Percentiles rank a stretch among this genome's conserved stretches.
Evolutionary conservation across 2,888 invertebrate genomes (phyloP).

Genomic region (Dusona sp.): DNA sequence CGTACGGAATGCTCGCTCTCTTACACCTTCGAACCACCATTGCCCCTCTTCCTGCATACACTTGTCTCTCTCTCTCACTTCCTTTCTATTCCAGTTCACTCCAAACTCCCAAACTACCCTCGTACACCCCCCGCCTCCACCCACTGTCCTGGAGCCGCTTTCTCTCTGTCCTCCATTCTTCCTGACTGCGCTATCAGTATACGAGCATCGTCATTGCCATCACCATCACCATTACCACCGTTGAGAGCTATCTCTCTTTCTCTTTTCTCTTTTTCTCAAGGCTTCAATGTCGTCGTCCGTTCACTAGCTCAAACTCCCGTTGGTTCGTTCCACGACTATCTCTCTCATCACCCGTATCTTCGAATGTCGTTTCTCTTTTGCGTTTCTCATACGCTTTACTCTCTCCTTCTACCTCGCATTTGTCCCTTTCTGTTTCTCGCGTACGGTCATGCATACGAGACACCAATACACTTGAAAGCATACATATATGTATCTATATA

Average conservation of each 20-base stretch:
- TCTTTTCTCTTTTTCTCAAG: constrained; percentile 16
- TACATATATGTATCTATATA: background rate
- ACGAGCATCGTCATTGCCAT: constrained; percentile 79
- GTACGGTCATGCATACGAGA: constrained; percentile 37
- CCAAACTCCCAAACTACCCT: constrained; percentile 20
- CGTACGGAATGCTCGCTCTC: constrained; percentile 73
- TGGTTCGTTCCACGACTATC: constrained; percentile 35
- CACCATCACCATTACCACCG: constrained; percentile 82
- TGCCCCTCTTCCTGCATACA: background rate
- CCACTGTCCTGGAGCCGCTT: constrained; percentile 63
- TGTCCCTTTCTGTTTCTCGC: constrained; percentile 54
- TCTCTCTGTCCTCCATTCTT: constrained; percentile 61
- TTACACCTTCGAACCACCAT: constrained; percentile 42
- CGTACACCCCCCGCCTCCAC: constrained; percentile 44
- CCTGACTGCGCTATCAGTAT: constrained; percentile 71
- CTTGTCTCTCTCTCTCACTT: constrained; percentile 36
- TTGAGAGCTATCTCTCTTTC: constrained; percentile 72
- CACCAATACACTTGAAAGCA: constrained; percentile 8
- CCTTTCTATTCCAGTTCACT: constrained; percentile 47
- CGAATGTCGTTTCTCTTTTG: constrained; percentile 58
- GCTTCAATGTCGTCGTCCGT: constrained; percentile 51
- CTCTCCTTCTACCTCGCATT: constrained; percentile 56
- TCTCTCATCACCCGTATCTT: constrained; percentile 55
- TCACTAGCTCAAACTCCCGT: constrained; percentile 32
- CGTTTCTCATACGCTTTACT: constrained; percentile 47